phyloP scores from a whole-genome alignment of 2,113 vertebrate genomes.

The Motacilla tschutschensis region DNA sequence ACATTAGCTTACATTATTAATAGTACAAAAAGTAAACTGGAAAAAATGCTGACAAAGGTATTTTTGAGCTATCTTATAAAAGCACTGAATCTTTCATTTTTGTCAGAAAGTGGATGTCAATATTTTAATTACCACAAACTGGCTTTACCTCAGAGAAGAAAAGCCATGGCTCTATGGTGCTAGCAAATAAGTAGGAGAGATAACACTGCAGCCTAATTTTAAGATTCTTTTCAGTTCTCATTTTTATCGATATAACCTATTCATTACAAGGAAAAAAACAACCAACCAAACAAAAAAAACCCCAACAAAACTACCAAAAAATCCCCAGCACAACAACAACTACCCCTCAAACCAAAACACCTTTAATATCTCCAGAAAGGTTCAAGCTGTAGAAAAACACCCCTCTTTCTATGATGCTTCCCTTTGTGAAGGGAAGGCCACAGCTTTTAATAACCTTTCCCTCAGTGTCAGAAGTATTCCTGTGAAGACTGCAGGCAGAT shows the following conservation, averaged over 20 bases:
- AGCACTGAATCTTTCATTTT: not conserved
- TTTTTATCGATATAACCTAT: not conserved
- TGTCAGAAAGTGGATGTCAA: not conserved
- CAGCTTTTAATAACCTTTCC: not conserved
- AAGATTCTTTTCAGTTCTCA: not conserved
- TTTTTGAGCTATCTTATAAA: not conserved
- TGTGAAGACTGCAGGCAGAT: not conserved
- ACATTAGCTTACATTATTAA: not conserved
- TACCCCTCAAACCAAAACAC: fast-evolving
- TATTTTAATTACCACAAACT: not conserved
- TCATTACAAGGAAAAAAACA: not conserved
- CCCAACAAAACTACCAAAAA: not conserved
- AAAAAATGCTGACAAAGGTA: not conserved
- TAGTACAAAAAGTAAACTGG: not conserved
- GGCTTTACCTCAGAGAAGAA: not conserved
- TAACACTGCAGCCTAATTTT: not conserved
- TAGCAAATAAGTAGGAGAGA: not conserved
- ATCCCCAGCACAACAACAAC: not conserved
- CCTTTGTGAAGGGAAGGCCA: not conserved
- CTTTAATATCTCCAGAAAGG: not conserved
- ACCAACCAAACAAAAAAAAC: not conserved
- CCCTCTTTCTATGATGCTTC: not conserved
- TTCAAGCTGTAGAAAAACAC: not conserved
- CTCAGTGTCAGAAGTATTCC: not conserved
- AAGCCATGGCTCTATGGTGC: not conserved